phyloP scores from a whole-genome alignment of 2,113 vertebrate species.

The Sinocyclocheilus maitianheensis region DNA sequence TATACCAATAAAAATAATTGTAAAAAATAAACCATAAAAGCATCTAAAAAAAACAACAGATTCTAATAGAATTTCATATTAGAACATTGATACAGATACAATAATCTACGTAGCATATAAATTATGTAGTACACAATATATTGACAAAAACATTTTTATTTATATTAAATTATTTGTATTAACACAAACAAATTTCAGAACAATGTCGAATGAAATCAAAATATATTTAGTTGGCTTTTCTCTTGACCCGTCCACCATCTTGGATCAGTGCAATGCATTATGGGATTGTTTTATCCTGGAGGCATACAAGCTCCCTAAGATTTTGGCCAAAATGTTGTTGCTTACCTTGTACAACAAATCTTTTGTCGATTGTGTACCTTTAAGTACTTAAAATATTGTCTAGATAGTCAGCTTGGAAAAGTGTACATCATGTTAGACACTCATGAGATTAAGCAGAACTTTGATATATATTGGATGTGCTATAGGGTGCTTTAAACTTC shows the following conservation, averaged over 20 bases:
- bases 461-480: neutral
- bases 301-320: neutral
- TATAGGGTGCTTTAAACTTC: neutral
- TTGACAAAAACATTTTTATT: neutral
- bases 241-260: neutral
- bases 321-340: neutral
- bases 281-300: neutral
- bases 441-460: neutral
- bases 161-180: no score
- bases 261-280: neutral
- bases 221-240: neutral
- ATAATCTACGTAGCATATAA: no score
- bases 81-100: no score
- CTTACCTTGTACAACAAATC: neutral
- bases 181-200: no score
- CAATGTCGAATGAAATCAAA: no score
- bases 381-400: neutral
- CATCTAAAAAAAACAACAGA: no score
- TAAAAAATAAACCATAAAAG: no score
- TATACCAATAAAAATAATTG: no score
- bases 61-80: no score
- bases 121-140: no score
- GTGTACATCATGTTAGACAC: neutral
- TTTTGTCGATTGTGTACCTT: neutral
- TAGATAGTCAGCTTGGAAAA: neutral